These are phyloP conservation scores for Meghimatium bilineatum DNA, from an alignment of 2,888 invertebrate genomes.

Conservation along the genomic window DNA sequence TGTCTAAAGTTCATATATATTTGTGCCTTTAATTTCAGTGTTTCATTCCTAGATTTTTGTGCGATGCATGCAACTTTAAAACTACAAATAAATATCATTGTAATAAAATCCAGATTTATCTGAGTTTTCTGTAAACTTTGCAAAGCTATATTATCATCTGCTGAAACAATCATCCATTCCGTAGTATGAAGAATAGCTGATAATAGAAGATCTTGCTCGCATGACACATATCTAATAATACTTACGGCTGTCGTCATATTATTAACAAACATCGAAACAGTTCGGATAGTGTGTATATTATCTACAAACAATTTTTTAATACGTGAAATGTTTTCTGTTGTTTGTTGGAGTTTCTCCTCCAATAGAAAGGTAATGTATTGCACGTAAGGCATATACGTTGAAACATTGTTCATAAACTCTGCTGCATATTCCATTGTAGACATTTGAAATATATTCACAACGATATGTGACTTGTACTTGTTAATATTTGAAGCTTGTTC, in stretches of 20 bases:
- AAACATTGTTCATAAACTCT: background rate
- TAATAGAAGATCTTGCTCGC: background rate
- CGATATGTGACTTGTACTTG: background rate
- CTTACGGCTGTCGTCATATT: background rate
- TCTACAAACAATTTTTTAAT: background rate
- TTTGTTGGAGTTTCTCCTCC: background rate
- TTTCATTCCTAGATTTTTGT: conserved; percentile 14
- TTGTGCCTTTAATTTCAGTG: background rate
- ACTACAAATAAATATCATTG: background rate
- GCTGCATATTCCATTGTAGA: background rate
- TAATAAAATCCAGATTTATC: conserved; percentile 1
- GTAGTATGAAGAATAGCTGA: background rate
- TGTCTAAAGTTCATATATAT: background rate
- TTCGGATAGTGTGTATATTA: background rate
- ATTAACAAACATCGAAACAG: background rate
- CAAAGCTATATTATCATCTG: background rate
- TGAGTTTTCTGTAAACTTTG: background rate
- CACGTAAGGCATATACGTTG: background rate
- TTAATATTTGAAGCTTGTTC: too few relatives aligned
- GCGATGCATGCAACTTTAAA: background rate
- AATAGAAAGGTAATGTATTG: background rate
- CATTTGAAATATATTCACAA: background rate
- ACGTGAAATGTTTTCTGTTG: background rate
- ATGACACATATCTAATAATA: background rate
- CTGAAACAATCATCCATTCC: conserved; percentile 15